Evolutionary conservation across 2,888 invertebrate genomes (phyloP), one percentile per base, ranked within the genome.

Genomic region (Coenonympha glycerion): DNA sequence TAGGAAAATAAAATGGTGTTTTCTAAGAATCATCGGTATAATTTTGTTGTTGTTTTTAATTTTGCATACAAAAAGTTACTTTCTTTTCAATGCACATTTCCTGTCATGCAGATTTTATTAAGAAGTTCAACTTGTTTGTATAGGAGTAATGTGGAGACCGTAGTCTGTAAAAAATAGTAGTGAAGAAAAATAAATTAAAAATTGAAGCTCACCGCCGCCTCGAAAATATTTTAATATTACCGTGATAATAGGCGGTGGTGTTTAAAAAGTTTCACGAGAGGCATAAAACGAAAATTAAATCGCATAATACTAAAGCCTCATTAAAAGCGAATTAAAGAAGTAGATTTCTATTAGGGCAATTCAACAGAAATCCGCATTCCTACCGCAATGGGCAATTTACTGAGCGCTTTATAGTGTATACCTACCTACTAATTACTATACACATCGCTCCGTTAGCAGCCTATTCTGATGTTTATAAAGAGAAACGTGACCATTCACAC

Each of bases 351-450:
- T 82, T 79, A 78, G 68, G 69, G 68, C 80, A 81, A 84, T 80
- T 78, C 77, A 67, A 73, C 67, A 66, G 71, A 74, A 79, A 77
- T 73, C 79, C 77, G 70, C 72, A 71, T 75, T 73, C 63, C 63
- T 64, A 58, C 73, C 77, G 69, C 73, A 80, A 82, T 81, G 76
- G 81, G 65, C 80, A 73, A 84, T 85, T 83, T 76, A 74, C 70
- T 69, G 59, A 54, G 60, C 64, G 74, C 66, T 76, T 76, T 81
- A 73, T 81, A n/a, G n/a, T n/a, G n/a, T n/a, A n/a, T n/a, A n/a
- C n/a, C n/a, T n/a, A n/a, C n/a, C n/a, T n/a, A n/a, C n/a, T n/a
- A n/a, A n/a, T n/a, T n/a, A n/a, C n/a, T 81, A 30, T 79, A 79
- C 76, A 76, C 78, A 82, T 81, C 81, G 77, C 72, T 63, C 61